phyloP scores from a whole-genome alignment of 1,140 invertebrate genomes.

The Drosophila nigromelanica region DNA sequence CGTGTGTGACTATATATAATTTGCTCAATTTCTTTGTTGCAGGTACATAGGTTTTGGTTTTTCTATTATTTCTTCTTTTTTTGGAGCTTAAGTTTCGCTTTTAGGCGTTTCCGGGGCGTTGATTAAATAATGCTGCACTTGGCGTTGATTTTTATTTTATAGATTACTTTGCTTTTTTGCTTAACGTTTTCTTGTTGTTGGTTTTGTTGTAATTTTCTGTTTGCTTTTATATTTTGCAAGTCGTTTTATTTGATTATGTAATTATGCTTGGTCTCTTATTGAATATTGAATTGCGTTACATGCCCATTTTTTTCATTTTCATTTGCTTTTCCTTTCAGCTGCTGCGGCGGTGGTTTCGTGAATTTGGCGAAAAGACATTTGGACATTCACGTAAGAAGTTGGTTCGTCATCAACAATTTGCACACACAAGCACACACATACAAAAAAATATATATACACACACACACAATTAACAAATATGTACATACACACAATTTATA shows the following conservation, averaged over 20 bases:
- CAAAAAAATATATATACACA: slow-evolving; percentile 33
- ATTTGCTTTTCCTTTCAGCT: slow-evolving; percentile 61
- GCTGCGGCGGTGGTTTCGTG: slow-evolving; percentile 55
- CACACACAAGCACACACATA: slow-evolving; percentile 41
- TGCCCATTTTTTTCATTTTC: slow-evolving; percentile 39
- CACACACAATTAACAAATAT: slow-evolving; percentile 23
- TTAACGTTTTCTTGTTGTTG: slow-evolving; percentile 24
- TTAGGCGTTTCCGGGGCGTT: slow-evolving; percentile 65
- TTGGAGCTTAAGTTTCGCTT: slow-evolving; percentile 10
- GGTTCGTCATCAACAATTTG: slow-evolving; percentile 74
- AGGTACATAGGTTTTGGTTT: slow-evolving; percentile 74
- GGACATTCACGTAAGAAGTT: slow-evolving; percentile 49
- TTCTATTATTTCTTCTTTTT: slow-evolving; percentile 27
- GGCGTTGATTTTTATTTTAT: slow-evolving; percentile 43
- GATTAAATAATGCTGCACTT: slow-evolving; percentile 78
- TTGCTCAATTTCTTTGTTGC: slow-evolving; percentile 76
- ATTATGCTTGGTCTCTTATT: slow-evolving; percentile 81
- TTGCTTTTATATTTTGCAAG: slow-evolving; percentile 49
- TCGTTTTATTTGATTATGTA: slow-evolving; percentile 83
- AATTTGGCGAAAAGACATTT: slow-evolving; percentile 38
- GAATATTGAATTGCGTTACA: slow-evolving; percentile 76
- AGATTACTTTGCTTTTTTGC: slow-evolving; percentile 48
- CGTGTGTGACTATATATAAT: slow-evolving; percentile 43
- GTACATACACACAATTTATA: slow-evolving; percentile 46
- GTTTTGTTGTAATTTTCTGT: slow-evolving; percentile 21